Conservation (phyloP, 2,888 invertebrate species). For the Oscheius sp. region DNA sequence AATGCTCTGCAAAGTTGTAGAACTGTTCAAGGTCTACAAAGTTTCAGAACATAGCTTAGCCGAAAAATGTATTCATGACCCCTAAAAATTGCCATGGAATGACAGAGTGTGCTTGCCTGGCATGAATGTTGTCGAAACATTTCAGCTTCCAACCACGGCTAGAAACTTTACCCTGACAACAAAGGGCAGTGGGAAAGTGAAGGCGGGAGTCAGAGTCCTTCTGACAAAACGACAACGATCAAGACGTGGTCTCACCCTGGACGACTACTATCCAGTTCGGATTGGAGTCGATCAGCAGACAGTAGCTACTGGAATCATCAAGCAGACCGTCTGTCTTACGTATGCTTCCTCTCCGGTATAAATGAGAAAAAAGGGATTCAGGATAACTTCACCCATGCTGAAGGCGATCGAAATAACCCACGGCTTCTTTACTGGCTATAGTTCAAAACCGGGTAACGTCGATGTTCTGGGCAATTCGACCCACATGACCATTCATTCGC, state of each 20-base stretch:
- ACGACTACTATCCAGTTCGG: conserved; percentile 62
- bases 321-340: conserved; percentile 67
- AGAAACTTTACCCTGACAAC: conserved; percentile 55
- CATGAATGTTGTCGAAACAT: background rate
- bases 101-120: too few species aligned
- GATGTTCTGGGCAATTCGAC: conserved; percentile 29
- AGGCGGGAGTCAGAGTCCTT: conserved; percentile 63
- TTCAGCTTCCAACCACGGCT: conserved; percentile 60
- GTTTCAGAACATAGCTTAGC: too few species aligned
- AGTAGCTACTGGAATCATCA: conserved; percentile 46
- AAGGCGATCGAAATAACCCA: conserved; percentile 65
- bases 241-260: conserved; percentile 51
- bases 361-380: conserved; percentile 31
- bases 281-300: conserved; percentile 57
- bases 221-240: conserved; percentile 57
- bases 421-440: conserved; percentile 67
- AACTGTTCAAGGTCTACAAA: too few species aligned
- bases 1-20: too few species aligned
- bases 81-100: too few species aligned
- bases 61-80: too few species aligned
- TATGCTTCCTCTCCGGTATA: conserved; percentile 25
- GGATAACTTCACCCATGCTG: conserved; percentile 55
- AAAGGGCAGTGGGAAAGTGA: conserved; percentile 58
- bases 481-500: background rate
- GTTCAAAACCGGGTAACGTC: conserved; percentile 43